A percentile compares a stretch with the other conserved stretches of the same genome.
Conservation (phyloP, 2,113 vertebrate genomes). For the Rhinolophus sinicus region DNA sequence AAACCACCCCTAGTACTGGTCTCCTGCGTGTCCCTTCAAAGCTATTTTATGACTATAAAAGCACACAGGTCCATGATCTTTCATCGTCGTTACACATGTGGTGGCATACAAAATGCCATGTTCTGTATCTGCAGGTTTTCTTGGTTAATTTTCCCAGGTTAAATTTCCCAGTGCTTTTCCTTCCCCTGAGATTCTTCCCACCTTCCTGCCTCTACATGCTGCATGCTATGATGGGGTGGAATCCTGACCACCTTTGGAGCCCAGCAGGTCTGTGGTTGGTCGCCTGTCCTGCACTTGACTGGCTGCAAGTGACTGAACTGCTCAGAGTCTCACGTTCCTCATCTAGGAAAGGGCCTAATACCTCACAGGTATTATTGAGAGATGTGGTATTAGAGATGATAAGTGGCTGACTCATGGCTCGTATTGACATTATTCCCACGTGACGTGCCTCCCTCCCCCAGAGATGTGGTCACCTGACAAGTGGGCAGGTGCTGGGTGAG, state of each 20-base stretch:
- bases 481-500: neutral
- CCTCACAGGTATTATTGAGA: neutral
- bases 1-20: neutral
- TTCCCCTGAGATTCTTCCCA: neutral
- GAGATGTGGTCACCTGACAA: neutral
- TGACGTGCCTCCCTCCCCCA: neutral
- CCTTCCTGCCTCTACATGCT: rapidly evolving
- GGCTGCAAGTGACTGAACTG: neutral
- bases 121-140: neutral
- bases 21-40: neutral
- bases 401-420: too few species aligned
- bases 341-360: too few species aligned
- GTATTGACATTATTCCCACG: neutral
- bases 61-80: neutral
- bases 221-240: neutral
- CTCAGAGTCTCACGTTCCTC: neutral
- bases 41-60: neutral
- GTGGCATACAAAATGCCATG: neutral
- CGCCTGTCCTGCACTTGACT: neutral
- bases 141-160: neutral
- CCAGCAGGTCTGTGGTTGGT: neutral
- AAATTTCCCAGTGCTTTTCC: neutral
- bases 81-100: too few species aligned
- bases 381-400: neutral
- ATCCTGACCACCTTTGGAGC: too few species aligned